A percentile compares a stretch with the other conserved stretches of the same genome.
These are phyloP conservation scores for Scaptomyza flava DNA, from an alignment of 2,888 invertebrate genomes.

Conservation along the genomic window DNA sequence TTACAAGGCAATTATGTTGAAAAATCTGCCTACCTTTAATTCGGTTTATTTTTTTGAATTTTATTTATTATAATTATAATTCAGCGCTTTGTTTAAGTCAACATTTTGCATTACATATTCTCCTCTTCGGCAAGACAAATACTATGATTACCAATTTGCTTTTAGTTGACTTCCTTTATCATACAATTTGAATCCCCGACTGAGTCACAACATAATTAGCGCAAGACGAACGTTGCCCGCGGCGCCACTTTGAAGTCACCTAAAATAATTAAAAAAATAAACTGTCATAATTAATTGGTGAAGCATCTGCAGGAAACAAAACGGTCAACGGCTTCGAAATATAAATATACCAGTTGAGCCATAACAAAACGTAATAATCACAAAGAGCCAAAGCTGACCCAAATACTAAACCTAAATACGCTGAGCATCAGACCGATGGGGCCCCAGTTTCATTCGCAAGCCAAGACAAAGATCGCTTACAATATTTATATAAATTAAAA, in stretches of 20 bases:
- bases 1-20: too few relatives aligned
- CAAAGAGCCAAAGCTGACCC: constrained; percentile 61
- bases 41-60: neutral
- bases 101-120: neutral
- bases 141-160: constrained; percentile 16
- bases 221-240: constrained; percentile 26
- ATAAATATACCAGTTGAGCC: constrained; percentile 21
- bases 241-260: constrained; percentile 53
- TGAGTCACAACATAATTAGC: constrained; percentile 77
- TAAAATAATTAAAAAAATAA: constrained; percentile 76
- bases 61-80: neutral
- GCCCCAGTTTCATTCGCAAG: neutral
- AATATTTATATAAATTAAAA: constrained; percentile 57
- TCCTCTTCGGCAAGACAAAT: constrained; percentile 8
- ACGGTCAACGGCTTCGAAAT: constrained; percentile 34
- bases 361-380: constrained; percentile 31
- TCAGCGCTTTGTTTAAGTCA: constrained; percentile 5
- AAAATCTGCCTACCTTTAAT: too few relatives aligned
- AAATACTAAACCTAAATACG: constrained; percentile 59
- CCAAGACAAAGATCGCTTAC: constrained; percentile 52
- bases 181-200: constrained; percentile 51
- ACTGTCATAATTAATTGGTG: constrained; percentile 79
- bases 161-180: too few relatives aligned
- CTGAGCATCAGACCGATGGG: constrained; percentile 34
- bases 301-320: constrained; percentile 45